These are phyloP conservation scores for Alviniconcha strummeri DNA, from an alignment of 2,888 invertebrate species.

Conservation along the genomic window DNA sequence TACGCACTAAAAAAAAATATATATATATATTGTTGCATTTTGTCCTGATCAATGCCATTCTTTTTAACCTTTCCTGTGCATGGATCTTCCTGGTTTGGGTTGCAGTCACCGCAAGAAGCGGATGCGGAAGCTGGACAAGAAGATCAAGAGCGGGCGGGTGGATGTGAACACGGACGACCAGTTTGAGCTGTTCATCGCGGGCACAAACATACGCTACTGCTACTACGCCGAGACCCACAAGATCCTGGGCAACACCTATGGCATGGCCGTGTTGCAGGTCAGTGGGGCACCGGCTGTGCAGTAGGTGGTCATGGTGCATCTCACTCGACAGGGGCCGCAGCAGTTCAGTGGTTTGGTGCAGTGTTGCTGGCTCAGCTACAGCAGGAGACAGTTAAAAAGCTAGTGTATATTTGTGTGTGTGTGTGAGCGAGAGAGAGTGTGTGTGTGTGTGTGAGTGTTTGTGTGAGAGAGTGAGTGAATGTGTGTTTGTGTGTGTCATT, in stretches of 20 bases:
- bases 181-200: conserved; percentile 95
- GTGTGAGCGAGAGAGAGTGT: too few relatives aligned
- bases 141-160: conserved; percentile 88
- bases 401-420: not conserved
- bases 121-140: conserved; percentile 87
- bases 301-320: conserved; percentile 11
- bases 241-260: conserved; percentile 97
- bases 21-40: not conserved
- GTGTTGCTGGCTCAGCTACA: too few relatives aligned
- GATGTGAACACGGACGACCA: conserved; percentile 95
- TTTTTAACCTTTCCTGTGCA: not conserved
- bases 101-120: conserved; percentile 92
- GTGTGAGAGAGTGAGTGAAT: not conserved
- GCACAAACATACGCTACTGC: conserved; percentile 96
- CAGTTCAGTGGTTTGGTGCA: not conserved
- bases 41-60: not conserved
- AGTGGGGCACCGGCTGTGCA: not conserved
- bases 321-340: not conserved
- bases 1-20: too few relatives aligned
- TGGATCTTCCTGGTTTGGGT: not conserved
- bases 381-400: too few relatives aligned
- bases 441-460: not conserved
- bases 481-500: too few relatives aligned
- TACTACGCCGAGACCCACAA: conserved; percentile 98
- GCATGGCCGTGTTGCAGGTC: conserved; percentile 94